Base-by-base conservation (phyloP, 2,888 invertebrate species). In the Microchrysa polita region DNA sequence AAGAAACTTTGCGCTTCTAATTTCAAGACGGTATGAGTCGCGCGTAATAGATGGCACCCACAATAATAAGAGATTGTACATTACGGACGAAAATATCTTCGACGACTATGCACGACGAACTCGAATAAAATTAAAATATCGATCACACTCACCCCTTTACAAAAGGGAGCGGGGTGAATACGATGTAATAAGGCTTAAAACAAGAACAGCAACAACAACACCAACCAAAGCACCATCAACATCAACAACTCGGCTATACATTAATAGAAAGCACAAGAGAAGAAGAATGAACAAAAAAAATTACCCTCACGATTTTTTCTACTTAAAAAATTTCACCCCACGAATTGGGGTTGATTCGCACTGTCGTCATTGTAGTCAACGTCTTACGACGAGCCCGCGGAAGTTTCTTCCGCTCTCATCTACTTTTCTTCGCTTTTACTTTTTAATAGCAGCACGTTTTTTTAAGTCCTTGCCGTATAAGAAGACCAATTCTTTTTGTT, bases 91-190 rank as follows among this genome's bases (percentile, higher is more conserved):
- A 23, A 59, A 20, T 4, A 27, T n/a, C 10, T 48, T 20, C 61
- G 18, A 61, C 16, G 10, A 65, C 18, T 55, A n/a, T n/a, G n/a
- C n/a, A n/a, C 67, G 53, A 74, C 52, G 74, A 78, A 78, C 77
- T 74, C 76, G 77, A 81, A 80, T 80, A 79, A 81, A 82, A 81
- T 82, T 82, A 82, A 83, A 82, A 82, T 82, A 82, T 83, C 82
- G 83, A 82, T 83, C 81, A 77, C 77, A 76, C 82, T 82, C 80
- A 82, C 82, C 82, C 82, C 80, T 82, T 82, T 79, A 77, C 75
- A 74, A 74, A n/a, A 34, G 63, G 18, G 60, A 59, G 48, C 23
- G 48, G 60, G 60, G 53, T 71, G 59, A 59, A 71, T n/a, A n/a
- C 55, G 18, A n/a, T 12, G 34, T 18, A 53, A 67, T 67, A 67